phyloP scores from a whole-genome alignment of 2,888 invertebrate genomes.

The Penaeus monodon region DNA sequence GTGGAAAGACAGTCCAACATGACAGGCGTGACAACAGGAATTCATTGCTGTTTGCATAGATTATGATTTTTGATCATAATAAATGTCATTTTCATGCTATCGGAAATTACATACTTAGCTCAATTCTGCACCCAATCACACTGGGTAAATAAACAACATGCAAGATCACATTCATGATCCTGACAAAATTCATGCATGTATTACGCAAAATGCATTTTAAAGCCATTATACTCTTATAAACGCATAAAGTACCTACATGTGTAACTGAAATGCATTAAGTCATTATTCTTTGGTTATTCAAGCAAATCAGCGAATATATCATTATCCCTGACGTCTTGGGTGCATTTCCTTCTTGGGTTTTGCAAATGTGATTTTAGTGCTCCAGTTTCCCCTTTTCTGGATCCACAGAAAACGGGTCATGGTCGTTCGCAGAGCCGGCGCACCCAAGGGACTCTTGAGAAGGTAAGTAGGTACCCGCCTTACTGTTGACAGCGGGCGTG shows the following conservation, averaged over 20 bases:
- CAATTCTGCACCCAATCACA: constrained; percentile 13
- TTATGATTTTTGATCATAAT: not conserved
- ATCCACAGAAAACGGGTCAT: not conserved
- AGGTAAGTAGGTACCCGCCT: constrained; percentile 13
- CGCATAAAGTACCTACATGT: constrained; percentile 28
- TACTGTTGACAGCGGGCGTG: constrained; percentile 16
- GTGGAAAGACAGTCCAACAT: no score
- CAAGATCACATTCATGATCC: constrained; percentile 17
- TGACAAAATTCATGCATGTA: constrained; percentile 22
- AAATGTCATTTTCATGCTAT: not conserved
- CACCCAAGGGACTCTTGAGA: not conserved
- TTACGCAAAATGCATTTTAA: constrained; percentile 44
- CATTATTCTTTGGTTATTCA: constrained; percentile 52
- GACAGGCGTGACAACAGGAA: no score
- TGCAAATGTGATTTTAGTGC: not conserved
- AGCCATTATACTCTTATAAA: constrained; percentile 25
- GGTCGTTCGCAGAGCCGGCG: not conserved
- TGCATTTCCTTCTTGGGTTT: not conserved
- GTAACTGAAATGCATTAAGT: constrained; percentile 31
- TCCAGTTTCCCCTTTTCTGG: not conserved
- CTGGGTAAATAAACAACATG: constrained; percentile 11
- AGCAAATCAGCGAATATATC: constrained; percentile 30
- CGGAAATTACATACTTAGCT: not conserved
- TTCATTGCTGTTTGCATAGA: no score
- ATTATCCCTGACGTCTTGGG: constrained; percentile 32